Evolutionary conservation across 2,797 vertebrate genomes (phyloP), one percentile per base, ranked within the genome.

Genomic region (Chanos chanos): DNA sequence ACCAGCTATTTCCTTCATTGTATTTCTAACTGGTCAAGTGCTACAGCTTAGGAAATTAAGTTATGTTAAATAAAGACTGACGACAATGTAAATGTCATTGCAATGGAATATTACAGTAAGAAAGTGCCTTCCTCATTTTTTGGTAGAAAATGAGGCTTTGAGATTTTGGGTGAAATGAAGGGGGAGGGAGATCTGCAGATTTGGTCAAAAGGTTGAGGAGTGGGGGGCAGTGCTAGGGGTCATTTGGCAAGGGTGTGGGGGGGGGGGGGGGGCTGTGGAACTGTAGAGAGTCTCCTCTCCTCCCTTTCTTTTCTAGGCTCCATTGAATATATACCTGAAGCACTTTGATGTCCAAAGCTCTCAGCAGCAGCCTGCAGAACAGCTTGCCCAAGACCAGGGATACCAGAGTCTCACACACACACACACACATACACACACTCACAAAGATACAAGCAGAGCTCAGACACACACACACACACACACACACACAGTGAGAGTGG

Each of bases 361-460:
- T 91, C 89, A 76, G 87, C 82, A 86, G 86, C 89, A 91, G 87
- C 83, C 76, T 81, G 81, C 60, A 74, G 82, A 77, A 78, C 80
- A 80, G 76, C 65, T 71, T 79, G 85, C 83, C 78, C 82, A 84
- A 86, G 86, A 84, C 73, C 73, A 83, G 75, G 78, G 78, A 83
- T 81, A 80, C 85, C 90, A 86, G 79, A 81, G 83, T 78, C 89
- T 87, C 87, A 85, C 76, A 77, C 81, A 84, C 86, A 80, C 79
- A 85, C 82, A 61, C 71, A 79, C 5, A 78, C 81, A 80, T 86
- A 87, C 89, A 15, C 24, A 8, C 2, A 4, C 16, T 22, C n/a
- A 16, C n/a, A 2, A 34, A 0, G 10, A 24, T 21, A 19, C 28
- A 43, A 19, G 40, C 1, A 53, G 9, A 54, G 27, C 31, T 8